These are phyloP conservation scores for Propithecus perrieri DNA, from an alignment of 2,797 vertebrate species.

Conservation along the genomic window DNA sequence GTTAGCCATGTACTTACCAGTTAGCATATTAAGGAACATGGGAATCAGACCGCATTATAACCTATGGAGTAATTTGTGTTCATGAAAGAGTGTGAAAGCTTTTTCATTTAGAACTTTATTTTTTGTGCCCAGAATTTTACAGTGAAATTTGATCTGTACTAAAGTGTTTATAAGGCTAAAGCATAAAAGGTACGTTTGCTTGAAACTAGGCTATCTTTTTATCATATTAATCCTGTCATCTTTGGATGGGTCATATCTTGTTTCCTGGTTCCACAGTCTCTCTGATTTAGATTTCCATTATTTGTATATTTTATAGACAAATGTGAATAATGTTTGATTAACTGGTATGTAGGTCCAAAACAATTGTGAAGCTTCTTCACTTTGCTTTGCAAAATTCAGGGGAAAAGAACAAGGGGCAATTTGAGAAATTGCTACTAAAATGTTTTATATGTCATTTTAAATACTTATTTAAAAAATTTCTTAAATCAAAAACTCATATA, in stretches of 20 bases:
- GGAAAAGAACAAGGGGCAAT: neutral
- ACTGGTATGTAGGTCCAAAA: neutral
- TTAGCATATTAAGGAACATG: neutral
- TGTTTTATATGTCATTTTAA: conserved; percentile 46
- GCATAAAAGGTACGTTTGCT: neutral
- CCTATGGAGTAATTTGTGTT: neutral
- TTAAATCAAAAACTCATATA: conserved; percentile 13
- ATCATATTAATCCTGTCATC: neutral
- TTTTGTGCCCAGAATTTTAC: neutral
- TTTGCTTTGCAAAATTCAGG: conserved; percentile 48
- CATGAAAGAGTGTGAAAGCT: neutral
- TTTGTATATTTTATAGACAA: neutral
- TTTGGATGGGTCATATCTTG: neutral
- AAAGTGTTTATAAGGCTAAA: neutral
- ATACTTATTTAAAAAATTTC: conserved; percentile 46
- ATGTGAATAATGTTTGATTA: neutral
- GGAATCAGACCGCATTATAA: neutral
- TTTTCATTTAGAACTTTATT: conserved; percentile 21
- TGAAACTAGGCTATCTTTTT: neutral
- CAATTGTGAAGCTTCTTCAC: neutral
- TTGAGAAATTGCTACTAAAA: conserved; percentile 46
- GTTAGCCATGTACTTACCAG: neutral
- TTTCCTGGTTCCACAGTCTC: neutral
- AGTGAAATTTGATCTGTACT: neutral
- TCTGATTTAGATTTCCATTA: neutral